A percentile compares a stretch with the other conserved stretches of the same genome.
Evolutionary conservation across 2,888 invertebrate genomes (phyloP).

Genomic region (Epicampocera succincta): DNA sequence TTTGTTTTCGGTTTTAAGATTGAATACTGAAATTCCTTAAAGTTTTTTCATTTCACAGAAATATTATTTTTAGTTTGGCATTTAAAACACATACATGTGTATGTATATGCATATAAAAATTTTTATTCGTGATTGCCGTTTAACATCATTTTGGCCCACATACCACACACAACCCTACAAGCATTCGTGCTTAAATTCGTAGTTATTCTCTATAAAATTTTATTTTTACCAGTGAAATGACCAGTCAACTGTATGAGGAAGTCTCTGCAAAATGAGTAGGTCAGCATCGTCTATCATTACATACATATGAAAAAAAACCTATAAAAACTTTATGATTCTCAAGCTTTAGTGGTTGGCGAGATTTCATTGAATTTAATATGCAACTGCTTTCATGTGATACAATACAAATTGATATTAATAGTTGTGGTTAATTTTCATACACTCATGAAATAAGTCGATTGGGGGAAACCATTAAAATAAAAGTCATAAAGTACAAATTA

Average conservation of each 20-base stretch:
- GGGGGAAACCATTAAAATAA: too few species aligned
- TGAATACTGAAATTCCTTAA: conserved; percentile 8
- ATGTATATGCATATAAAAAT: conserved; percentile 33
- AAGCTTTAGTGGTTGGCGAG: conserved; percentile 39
- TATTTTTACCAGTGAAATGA: neutral
- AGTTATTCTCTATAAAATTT: conserved; percentile 51
- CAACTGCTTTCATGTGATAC: neutral
- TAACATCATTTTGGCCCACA: conserved; percentile 51
- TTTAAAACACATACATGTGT: neutral
- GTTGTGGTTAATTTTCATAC: neutral
- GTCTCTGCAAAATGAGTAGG: neutral
- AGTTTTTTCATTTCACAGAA: neutral
- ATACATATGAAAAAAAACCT: neutral
- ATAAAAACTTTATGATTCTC: conserved; percentile 32
- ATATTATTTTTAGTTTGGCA: conserved; percentile 30
- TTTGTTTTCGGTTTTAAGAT: conserved; percentile 11
- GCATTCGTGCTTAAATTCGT: conserved; percentile 33
- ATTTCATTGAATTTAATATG: conserved; percentile 35
- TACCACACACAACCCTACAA: neutral
- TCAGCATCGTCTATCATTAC: neutral
- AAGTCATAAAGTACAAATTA: neutral
- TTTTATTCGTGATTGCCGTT: conserved; percentile 61
- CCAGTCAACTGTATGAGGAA: neutral
- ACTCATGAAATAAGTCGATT: neutral
- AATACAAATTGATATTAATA: conserved; percentile 38